These are phyloP conservation scores for Crocuta crocuta DNA, from an alignment of 2,113 vertebrate genomes.

Conservation along the genomic window DNA sequence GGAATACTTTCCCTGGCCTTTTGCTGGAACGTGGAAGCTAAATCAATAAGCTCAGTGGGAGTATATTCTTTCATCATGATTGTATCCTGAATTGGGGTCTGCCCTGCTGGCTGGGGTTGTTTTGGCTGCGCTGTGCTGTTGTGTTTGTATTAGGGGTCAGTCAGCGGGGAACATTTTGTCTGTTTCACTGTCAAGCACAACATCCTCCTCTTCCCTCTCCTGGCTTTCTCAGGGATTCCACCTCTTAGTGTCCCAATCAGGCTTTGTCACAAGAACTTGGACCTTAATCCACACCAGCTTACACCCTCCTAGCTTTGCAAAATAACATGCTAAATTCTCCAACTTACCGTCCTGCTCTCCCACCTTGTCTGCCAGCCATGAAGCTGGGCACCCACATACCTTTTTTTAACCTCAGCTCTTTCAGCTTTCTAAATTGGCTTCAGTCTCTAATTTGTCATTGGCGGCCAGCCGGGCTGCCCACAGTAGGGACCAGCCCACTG, in stretches of 20 bases:
- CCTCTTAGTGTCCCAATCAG: background rate
- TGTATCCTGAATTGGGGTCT: background rate
- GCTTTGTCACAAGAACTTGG: background rate
- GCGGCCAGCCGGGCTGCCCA: background rate
- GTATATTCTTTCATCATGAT: background rate
- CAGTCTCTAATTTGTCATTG: background rate
- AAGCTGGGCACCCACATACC: background rate
- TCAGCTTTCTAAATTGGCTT: background rate
- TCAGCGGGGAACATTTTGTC: background rate
- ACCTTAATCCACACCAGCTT: background rate
- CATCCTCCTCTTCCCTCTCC: background rate
- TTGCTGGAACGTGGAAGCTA: background rate
- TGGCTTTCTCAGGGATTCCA: background rate
- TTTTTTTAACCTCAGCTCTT: background rate
- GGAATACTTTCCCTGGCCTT: background rate
- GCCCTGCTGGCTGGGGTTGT: background rate
- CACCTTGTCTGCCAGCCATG: background rate
- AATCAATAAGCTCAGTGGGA: background rate
- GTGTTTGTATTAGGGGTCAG: background rate
- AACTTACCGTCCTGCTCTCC: background rate
- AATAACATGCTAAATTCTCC: background rate
- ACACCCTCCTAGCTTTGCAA: background rate
- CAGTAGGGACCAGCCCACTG: background rate
- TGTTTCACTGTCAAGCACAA: background rate
- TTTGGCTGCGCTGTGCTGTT: background rate